Percentiles rank a stretch among this genome's conserved stretches.
phyloP scores from a whole-genome alignment of 2,113 vertebrate species.

The Caretta caretta region DNA sequence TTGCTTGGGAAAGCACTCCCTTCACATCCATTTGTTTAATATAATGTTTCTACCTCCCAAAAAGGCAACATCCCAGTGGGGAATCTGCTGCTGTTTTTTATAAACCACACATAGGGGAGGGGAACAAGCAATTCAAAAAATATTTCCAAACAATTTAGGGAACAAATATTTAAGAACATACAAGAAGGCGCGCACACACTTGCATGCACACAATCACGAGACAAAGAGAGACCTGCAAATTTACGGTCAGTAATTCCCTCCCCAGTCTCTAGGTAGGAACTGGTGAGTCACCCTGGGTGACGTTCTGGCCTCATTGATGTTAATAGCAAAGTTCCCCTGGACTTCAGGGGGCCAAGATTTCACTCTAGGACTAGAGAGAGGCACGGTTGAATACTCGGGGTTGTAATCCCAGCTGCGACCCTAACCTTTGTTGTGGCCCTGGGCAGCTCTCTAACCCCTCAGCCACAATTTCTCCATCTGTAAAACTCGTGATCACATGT shows the following conservation, averaged over 20 bases:
- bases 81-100: not conserved
- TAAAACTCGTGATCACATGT: not conserved
- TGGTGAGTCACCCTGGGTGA: not conserved
- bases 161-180: not conserved
- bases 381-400: not conserved
- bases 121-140: not conserved
- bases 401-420: not conserved
- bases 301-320: not conserved
- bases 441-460: not conserved
- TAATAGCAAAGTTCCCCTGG: not conserved
- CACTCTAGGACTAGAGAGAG: not conserved
- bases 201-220: not conserved
- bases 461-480: not conserved
- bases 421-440: not conserved
- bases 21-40: accelerated
- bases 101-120: not conserved
- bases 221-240: not conserved
- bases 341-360: not conserved
- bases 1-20: constrained; percentile 43
- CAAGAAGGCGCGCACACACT: not conserved
- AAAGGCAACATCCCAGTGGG: accelerated
- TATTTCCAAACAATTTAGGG: not conserved
- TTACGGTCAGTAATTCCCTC: not conserved
- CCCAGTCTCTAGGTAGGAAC: not conserved
- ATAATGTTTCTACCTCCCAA: not conserved